These are phyloP conservation scores for Theocolax elegans DNA, from an alignment of 1,140 invertebrate species.

Conservation along the genomic window DNA sequence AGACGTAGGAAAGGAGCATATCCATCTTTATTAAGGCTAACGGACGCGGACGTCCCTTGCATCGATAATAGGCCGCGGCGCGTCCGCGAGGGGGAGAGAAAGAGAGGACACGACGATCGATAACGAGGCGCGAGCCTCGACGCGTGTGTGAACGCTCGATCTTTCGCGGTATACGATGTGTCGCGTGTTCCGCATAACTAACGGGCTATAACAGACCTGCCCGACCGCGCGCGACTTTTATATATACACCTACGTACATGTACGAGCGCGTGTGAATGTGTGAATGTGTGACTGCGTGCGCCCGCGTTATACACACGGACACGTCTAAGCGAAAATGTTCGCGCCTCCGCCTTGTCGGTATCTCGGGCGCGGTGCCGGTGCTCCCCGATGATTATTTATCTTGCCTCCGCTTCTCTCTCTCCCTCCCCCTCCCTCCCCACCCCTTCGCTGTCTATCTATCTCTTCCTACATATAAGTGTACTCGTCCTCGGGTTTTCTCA, in stretches of 20 bases:
- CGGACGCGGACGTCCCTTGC: slow-evolving; percentile 9
- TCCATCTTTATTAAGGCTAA: slow-evolving; percentile 41
- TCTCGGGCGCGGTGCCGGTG: neutral
- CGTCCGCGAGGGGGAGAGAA: slow-evolving; percentile 3
- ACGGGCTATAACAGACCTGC: neutral
- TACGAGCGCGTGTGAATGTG: too few species aligned
- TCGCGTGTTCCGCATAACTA: slow-evolving; percentile 49
- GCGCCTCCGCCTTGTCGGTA: neutral
- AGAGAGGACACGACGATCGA: slow-evolving; percentile 4
- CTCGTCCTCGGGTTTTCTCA: too few species aligned
- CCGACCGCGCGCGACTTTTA: neutral
- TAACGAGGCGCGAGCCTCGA: slow-evolving; percentile 42
- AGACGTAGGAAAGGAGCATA: too few species aligned
- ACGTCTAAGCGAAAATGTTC: too few species aligned
- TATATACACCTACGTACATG: too few species aligned
- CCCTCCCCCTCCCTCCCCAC: neutral
- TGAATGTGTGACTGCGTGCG: too few species aligned
- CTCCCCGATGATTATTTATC: neutral
- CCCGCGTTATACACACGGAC: too few species aligned
- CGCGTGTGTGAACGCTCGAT: neutral
- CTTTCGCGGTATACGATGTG: neutral
- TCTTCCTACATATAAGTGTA: too few species aligned
- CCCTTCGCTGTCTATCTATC: too few species aligned
- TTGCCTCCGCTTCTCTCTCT: neutral
- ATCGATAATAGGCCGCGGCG: slow-evolving; percentile 44